phyloP scores from a whole-genome alignment of 2,113 vertebrate genomes.

The Oxygymnocypris stewartii region DNA sequence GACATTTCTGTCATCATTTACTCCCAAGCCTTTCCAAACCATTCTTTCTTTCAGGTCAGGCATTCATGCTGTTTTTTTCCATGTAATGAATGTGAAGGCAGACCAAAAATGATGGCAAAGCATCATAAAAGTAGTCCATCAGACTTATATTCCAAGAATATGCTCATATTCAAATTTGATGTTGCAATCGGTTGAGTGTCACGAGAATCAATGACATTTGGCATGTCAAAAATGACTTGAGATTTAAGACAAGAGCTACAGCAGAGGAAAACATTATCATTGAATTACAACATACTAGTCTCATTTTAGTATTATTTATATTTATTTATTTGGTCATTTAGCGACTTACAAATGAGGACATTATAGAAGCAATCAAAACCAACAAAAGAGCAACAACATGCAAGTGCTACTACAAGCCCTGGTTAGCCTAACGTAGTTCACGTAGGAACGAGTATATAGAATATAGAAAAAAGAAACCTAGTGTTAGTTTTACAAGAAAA shows the following conservation, averaged over 20 bases:
- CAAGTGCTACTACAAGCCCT: too few species aligned
- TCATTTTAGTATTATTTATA: too few species aligned
- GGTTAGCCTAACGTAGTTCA: too few species aligned
- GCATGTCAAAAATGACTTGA: background rate
- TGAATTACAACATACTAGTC: too few species aligned
- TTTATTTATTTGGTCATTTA: too few species aligned
- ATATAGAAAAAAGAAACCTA: too few species aligned
- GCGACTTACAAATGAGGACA: too few species aligned
- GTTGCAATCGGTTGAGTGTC: background rate
- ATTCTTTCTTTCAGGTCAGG: background rate
- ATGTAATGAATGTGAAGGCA: background rate
- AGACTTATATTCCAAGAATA: background rate
- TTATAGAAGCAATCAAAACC: too few species aligned
- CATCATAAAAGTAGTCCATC: background rate
- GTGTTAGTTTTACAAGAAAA: too few species aligned
- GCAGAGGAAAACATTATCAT: background rate
- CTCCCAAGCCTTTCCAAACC: background rate
- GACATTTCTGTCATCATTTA: conserved; percentile 2
- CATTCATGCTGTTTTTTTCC: background rate
- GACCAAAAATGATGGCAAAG: background rate
- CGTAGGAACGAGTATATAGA: too few species aligned
- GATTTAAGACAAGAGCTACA: background rate
- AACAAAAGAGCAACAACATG: too few species aligned
- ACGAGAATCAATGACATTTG: background rate
- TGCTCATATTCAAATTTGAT: background rate